phyloP scores from a whole-genome alignment of 2,888 invertebrate species.

The Pristionchus arcanus region DNA sequence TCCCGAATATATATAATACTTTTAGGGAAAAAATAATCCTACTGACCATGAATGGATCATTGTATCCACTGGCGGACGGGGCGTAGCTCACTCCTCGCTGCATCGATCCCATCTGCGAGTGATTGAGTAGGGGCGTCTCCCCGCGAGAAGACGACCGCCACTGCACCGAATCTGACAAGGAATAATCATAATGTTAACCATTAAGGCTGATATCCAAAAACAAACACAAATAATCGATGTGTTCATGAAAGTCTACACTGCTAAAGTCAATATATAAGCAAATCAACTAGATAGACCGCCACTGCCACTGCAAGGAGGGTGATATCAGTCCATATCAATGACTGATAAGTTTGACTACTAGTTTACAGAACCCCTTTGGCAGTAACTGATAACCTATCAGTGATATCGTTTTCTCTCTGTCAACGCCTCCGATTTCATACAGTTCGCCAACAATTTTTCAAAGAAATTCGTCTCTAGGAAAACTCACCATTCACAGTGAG shows the following conservation, averaged over 20 bases:
- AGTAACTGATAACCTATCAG: not conserved
- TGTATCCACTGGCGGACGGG: not conserved
- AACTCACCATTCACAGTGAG: constrained; percentile 14
- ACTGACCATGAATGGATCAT: constrained; percentile 46
- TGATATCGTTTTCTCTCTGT: too few relatives aligned
- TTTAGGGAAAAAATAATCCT: too few relatives aligned
- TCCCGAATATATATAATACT: too few relatives aligned
- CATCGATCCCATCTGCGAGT: constrained; percentile 25
- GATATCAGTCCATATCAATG: too few relatives aligned
- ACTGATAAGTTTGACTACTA: too few relatives aligned
- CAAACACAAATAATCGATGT: too few relatives aligned
- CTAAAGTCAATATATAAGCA: not conserved
- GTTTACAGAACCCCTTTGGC: not conserved
- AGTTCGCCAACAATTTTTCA: not conserved
- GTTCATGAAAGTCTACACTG: not conserved
- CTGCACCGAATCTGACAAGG: not conserved
- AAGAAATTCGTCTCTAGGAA: not conserved
- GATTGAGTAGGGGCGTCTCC: constrained; percentile 50
- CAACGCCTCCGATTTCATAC: not conserved
- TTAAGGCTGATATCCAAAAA: too few relatives aligned
- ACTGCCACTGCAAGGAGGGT: too few relatives aligned
- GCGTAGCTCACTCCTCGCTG: constrained; percentile 21
- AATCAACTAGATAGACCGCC: not conserved
- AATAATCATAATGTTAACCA: too few relatives aligned
- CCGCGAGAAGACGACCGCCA: constrained; percentile 21